Conservation (phyloP, 2,113 vertebrate genomes). For the Gambusia holbrooki region DNA sequence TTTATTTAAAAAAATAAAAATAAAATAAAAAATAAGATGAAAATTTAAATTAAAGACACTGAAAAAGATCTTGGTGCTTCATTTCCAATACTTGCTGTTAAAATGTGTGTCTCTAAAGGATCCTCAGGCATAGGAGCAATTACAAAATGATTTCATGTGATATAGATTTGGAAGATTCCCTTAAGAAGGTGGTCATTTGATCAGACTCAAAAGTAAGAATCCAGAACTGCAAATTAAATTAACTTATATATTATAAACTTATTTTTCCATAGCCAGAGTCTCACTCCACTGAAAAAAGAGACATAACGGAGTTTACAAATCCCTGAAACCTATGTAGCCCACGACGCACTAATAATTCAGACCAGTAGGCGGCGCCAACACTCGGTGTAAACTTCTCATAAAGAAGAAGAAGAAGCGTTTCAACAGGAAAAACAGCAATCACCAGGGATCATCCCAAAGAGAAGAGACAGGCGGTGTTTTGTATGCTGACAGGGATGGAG, state of each 20-base stretch:
- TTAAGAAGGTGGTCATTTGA: too few relatives aligned
- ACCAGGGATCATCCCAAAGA: not conserved
- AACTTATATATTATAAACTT: not conserved
- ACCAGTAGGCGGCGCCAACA: not conserved
- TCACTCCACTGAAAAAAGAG: not conserved
- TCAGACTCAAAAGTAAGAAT: not conserved
- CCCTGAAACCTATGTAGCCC: not conserved
- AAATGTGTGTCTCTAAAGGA: not conserved
- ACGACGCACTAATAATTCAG: not conserved
- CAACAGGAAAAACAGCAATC: slow-evolving; percentile 18
- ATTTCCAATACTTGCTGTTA: not conserved
- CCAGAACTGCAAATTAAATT: not conserved
- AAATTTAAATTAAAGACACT: too few relatives aligned
- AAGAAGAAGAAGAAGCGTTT: not conserved
- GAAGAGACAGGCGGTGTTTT: not conserved
- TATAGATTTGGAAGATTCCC: too few relatives aligned
- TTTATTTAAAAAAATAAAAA: not conserved
- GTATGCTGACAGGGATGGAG: slow-evolving; percentile 65
- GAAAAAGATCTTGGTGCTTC: not conserved
- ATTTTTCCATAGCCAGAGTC: fast-evolving
- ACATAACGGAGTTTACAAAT: too few relatives aligned
- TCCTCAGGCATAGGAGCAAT: not conserved
- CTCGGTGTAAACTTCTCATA: not conserved
- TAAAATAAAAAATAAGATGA: too few relatives aligned
- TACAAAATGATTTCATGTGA: not conserved